Evolutionary conservation across 2,797 vertebrate genomes (phyloP).

Genomic region (Todus mexicanus): DNA sequence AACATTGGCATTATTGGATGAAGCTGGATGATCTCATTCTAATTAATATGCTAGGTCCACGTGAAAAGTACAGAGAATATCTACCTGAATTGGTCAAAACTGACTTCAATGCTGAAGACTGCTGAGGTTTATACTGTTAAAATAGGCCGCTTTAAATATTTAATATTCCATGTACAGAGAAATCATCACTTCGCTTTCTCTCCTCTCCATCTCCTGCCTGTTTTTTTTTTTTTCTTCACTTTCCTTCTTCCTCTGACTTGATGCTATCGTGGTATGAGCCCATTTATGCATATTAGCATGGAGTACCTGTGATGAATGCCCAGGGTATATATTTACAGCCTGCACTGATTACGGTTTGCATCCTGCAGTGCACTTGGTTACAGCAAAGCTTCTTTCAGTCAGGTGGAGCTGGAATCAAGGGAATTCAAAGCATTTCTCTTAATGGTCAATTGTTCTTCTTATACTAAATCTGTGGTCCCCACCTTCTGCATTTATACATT

Average conservation of each 20-base stretch:
- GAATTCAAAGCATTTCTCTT: neutral
- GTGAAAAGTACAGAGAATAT: neutral
- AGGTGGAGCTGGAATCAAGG: neutral
- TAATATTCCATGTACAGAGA: neutral
- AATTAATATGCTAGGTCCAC: constrained; percentile 65
- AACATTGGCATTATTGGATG: constrained; percentile 68
- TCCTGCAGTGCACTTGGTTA: neutral
- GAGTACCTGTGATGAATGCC: no score
- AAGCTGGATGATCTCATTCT: constrained; percentile 71
- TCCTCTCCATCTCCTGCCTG: neutral
- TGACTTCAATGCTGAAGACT: neutral
- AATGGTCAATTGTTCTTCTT: neutral
- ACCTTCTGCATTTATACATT: neutral
- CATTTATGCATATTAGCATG: neutral
- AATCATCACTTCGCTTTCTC: neutral
- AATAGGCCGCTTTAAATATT: neutral
- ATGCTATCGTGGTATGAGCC: neutral
- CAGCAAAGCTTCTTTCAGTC: neutral
- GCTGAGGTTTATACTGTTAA: neutral
- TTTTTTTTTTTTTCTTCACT: neutral
- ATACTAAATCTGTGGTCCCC: neutral
- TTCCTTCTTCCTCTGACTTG: neutral
- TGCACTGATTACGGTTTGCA: neutral
- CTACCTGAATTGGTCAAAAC: neutral
- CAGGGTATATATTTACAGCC: accelerated